These are phyloP conservation scores for Nephrotoma flavescens DNA, from an alignment of 2,888 invertebrate genomes.

Conservation along the genomic window DNA sequence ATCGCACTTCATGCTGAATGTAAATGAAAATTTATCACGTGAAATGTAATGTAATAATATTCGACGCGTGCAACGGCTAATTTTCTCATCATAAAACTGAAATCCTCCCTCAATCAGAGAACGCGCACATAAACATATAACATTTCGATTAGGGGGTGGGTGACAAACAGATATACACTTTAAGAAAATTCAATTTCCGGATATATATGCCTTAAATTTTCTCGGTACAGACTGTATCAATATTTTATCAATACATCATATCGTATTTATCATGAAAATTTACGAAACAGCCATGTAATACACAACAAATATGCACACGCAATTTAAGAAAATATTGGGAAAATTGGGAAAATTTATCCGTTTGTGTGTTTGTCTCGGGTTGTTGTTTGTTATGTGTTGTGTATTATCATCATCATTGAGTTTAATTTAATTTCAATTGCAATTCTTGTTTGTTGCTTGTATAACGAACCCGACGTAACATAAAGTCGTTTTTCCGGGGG, in stretches of 20 bases:
- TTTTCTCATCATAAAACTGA: not conserved
- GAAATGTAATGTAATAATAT: not conserved
- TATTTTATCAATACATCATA: not conserved
- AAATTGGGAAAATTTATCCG: not conserved
- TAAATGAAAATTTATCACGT: not conserved
- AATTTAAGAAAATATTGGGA: not conserved
- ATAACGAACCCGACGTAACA: not conserved
- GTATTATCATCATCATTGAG: not conserved
- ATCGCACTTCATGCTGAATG: not conserved
- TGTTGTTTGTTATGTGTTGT: not conserved
- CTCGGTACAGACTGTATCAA: not conserved
- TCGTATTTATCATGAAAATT: not conserved
- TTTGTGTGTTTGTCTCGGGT: not conserved
- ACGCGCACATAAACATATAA: not conserved
- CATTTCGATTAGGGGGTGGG: not conserved
- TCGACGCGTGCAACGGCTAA: not conserved
- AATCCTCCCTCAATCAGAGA: not conserved
- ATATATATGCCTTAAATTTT: not conserved
- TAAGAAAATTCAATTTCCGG: not conserved
- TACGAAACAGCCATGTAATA: not conserved
- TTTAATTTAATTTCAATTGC: not conserved
- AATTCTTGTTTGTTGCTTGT: not conserved
- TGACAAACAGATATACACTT: not conserved
- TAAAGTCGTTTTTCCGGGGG: not conserved
- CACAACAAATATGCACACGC: not conserved